phyloP scores from a whole-genome alignment of 2,888 invertebrate species.

The Morpho helenor region DNA sequence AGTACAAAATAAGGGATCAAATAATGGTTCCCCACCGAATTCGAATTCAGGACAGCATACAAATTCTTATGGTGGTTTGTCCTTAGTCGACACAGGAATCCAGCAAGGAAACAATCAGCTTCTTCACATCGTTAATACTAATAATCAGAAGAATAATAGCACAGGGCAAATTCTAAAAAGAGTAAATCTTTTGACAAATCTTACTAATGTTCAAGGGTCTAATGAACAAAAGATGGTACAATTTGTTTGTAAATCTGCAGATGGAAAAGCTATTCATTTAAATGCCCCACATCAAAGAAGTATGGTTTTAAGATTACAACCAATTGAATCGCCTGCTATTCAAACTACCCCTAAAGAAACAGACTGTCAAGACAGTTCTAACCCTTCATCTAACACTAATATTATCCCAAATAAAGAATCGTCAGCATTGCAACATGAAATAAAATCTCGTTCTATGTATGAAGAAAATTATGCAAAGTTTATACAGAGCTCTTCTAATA shows the following conservation, averaged over 20 bases:
- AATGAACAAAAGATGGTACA: conserved; percentile 79
- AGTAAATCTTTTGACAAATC: conserved; percentile 71
- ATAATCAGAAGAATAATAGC: conserved; percentile 55
- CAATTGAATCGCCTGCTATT: conserved; percentile 56
- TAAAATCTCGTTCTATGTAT: conserved; percentile 72
- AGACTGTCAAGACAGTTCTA: conserved; percentile 48
- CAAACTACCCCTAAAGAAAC: conserved; percentile 39
- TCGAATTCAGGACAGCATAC: conserved; percentile 44
- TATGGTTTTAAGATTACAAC: conserved; percentile 71
- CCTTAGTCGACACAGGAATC: conserved; percentile 62
- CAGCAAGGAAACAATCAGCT: conserved; percentile 71
- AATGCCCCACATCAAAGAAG: conserved; percentile 75
- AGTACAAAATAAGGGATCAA: conserved; percentile 60
- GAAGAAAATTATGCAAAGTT: conserved; percentile 79
- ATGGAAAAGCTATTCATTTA: conserved; percentile 78
- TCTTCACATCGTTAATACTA: conserved; percentile 71
- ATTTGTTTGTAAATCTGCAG: conserved; percentile 82
- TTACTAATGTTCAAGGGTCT: conserved; percentile 66
- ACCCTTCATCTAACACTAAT: conserved; percentile 35
- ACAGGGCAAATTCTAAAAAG: conserved; percentile 65
- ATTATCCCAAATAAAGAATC: conserved; percentile 41
- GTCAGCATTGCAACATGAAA: conserved; percentile 52
- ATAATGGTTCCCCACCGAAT: conserved; percentile 40
- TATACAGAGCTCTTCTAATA: conserved; percentile 65
- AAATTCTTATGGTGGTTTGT: conserved; percentile 59